Evolutionary conservation across 2,113 vertebrate species (phyloP).

Genomic region (Trichomycterus rosablanca): DNA sequence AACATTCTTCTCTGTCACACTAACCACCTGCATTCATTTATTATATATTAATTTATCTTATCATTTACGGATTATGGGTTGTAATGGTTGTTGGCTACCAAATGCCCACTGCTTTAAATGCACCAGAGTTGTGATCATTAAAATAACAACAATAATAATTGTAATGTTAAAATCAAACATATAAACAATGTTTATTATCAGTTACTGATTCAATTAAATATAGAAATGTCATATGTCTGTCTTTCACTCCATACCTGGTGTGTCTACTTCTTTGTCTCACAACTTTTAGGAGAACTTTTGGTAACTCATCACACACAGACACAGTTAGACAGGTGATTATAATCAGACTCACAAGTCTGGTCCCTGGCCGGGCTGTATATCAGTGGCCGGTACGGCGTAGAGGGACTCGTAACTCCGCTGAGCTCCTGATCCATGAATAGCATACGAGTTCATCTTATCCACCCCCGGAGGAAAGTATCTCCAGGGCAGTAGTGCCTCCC

Average conservation of each 20-base stretch:
- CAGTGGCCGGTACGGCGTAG: constrained; percentile 60
- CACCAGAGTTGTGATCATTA: too few species aligned
- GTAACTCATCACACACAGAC: background rate
- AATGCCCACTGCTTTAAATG: too few species aligned
- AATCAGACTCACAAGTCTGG: constrained; percentile 63
- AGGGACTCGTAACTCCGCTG: constrained; percentile 63
- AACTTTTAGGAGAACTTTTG: too few species aligned
- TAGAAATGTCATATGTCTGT: background rate
- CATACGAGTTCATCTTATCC: constrained; percentile 73
- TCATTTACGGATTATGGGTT: too few species aligned
- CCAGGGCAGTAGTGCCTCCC: constrained; percentile 62
- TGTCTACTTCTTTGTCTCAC: too few species aligned
- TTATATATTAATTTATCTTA: too few species aligned
- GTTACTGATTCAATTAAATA: too few species aligned
- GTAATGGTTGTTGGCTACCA: too few species aligned
- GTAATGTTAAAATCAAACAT: background rate
- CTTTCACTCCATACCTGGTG: background rate
- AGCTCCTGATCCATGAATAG: constrained; percentile 63
- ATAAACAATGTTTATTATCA: background rate
- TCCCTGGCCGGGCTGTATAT: constrained; percentile 53
- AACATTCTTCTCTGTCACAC: too few species aligned
- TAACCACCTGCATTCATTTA: too few species aligned
- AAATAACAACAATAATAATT: background rate
- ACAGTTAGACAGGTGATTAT: background rate
- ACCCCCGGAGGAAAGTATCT: constrained; percentile 65